phyloP scores from a whole-genome alignment of 2,797 vertebrate genomes.

The Acipenser transmontanus region DNA sequence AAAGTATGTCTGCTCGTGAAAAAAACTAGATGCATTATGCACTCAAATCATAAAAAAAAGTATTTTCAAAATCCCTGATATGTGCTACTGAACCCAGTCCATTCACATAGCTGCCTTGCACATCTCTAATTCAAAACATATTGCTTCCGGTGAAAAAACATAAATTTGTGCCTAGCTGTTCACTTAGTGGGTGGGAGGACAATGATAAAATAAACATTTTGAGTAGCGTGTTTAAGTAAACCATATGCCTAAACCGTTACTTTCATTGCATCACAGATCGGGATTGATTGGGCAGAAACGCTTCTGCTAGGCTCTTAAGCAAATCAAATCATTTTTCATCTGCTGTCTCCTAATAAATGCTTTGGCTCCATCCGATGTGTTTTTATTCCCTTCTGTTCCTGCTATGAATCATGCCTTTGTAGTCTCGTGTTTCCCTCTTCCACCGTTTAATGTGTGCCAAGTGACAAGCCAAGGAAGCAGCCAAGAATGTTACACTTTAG shows the following conservation, averaged over 20 bases:
- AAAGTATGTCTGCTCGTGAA: slow-evolving; percentile 16
- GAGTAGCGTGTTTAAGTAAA: slow-evolving; percentile 30
- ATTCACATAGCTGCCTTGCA: slow-evolving; percentile 19
- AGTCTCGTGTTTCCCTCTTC: slow-evolving; percentile 34
- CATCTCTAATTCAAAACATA: slow-evolving; percentile 40
- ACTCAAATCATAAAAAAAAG: slow-evolving; percentile 12
- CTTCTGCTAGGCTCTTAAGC: slow-evolving; percentile 36
- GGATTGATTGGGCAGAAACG: slow-evolving; percentile 21
- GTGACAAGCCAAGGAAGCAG: slow-evolving; percentile 55
- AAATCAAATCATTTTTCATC: slow-evolving; percentile 44
- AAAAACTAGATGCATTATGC: slow-evolving; percentile 10
- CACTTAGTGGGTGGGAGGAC: background rate
- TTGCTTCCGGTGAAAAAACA: slow-evolving; percentile 33
- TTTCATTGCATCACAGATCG: slow-evolving; percentile 44
- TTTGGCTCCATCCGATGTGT: slow-evolving; percentile 40
- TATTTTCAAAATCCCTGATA: slow-evolving; percentile 28
- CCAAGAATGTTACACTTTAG: slow-evolving; percentile 42
- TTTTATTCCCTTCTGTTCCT: slow-evolving; percentile 39
- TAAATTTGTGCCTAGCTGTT: background rate
- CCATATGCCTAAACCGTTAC: slow-evolving; percentile 41
- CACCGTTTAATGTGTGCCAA: slow-evolving; percentile 50
- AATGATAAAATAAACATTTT: background rate
- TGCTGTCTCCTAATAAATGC: slow-evolving; percentile 28
- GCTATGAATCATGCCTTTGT: slow-evolving; percentile 49
- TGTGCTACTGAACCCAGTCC: slow-evolving; percentile 27